phyloP scores from a whole-genome alignment of 2,113 vertebrate genomes.

The Aythya baeri region DNA sequence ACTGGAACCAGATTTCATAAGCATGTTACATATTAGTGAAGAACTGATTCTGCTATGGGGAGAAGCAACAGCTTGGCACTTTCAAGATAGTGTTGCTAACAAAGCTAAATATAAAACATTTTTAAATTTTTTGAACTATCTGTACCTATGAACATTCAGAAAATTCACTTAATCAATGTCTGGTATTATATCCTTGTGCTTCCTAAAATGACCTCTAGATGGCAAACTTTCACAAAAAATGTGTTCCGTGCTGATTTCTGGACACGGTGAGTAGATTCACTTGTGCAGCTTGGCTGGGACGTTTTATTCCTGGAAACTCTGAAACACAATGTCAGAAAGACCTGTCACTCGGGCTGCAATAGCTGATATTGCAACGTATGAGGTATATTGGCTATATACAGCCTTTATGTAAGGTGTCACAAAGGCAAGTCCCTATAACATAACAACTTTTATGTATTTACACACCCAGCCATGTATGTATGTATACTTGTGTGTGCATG shows the following conservation, averaged over 20 bases:
- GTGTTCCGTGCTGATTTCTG: neutral
- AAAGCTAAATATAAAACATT: neutral
- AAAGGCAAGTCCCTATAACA: neutral
- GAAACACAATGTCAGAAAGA: rapidly evolving
- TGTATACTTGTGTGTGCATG: neutral
- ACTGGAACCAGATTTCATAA: neutral
- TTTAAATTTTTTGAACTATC: neutral
- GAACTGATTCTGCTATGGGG: neutral
- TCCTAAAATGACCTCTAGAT: slow-evolving; percentile 65
- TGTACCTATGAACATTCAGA: neutral
- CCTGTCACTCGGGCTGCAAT: rapidly evolving
- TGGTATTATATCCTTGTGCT: neutral
- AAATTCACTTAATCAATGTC: neutral
- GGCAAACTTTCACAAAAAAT: slow-evolving; percentile 70
- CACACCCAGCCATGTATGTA: rapidly evolving
- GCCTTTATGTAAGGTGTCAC: rapidly evolving
- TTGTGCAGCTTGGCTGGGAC: rapidly evolving
- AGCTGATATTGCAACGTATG: rapidly evolving
- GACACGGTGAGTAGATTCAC: rapidly evolving
- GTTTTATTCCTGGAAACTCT: rapidly evolving
- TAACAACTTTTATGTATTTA: rapidly evolving
- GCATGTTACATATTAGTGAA: neutral
- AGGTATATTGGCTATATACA: neutral
- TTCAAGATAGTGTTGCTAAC: neutral
- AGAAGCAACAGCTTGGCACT: neutral